phyloP scores from a whole-genome alignment of 35 echinoderm and acorn worm genomes.

The Ophiothrix spiculata region DNA sequence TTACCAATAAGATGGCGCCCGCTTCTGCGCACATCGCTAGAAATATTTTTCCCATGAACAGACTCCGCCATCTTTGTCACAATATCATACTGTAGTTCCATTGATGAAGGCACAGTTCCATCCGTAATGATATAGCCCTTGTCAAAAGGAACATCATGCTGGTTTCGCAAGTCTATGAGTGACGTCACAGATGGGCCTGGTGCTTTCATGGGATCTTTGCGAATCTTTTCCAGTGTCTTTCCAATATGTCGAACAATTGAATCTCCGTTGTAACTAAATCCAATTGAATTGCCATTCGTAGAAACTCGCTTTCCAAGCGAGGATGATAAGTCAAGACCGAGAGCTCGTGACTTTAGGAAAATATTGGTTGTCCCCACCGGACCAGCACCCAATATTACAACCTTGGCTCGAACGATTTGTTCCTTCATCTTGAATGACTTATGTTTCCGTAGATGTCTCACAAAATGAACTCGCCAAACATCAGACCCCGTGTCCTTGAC shows the following conservation, averaged over 20 bases:
- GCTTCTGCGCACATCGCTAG: slow-evolving; percentile 41
- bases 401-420: slow-evolving; percentile 42
- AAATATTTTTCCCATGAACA: too few species aligned
- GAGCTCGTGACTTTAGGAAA: slow-evolving; percentile 54
- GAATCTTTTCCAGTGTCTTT: slow-evolving; percentile 33
- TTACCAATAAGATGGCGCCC: slow-evolving; percentile 43
- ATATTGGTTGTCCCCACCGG: slow-evolving; percentile 66
- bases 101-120: slow-evolving; percentile 35
- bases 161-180: slow-evolving; percentile 56
- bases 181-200: slow-evolving; percentile 50
- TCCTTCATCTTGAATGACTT: slow-evolving; percentile 47
- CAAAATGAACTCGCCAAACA: slow-evolving; percentile 61
- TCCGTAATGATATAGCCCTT: slow-evolving; percentile 62
- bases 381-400: slow-evolving; percentile 66
- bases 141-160: slow-evolving; percentile 30
- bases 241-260: slow-evolving; percentile 55
- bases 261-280: slow-evolving; percentile 76
- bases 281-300: slow-evolving; percentile 66
- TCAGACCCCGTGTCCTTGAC: slow-evolving; percentile 28
- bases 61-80: too few species aligned
- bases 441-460: slow-evolving; percentile 28
- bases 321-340: slow-evolving; percentile 45
- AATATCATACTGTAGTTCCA: too few species aligned
- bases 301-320: slow-evolving; percentile 56
- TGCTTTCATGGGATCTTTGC: slow-evolving; percentile 26